Conservation (phyloP, 2,797 vertebrate genomes). For the Corythornis leucogaster region DNA sequence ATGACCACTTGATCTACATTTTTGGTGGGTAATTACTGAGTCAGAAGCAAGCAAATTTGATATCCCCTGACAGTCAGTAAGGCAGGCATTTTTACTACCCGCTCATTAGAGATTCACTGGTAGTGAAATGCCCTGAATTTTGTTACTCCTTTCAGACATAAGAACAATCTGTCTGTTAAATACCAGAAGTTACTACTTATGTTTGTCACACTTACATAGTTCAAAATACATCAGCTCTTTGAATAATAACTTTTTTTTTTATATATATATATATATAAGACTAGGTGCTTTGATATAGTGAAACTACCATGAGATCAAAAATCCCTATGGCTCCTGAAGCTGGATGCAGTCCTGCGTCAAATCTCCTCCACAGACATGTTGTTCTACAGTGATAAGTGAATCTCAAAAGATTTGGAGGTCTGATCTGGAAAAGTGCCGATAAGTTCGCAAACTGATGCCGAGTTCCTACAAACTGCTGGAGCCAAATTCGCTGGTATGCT, state of each 20-base stretch:
- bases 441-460: background rate
- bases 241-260: constrained; percentile 9
- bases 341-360: background rate
- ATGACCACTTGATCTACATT: constrained; percentile 83
- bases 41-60: constrained; percentile 79
- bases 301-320: background rate
- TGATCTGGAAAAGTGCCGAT: background rate
- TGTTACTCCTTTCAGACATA: constrained; percentile 68
- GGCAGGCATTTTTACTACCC: constrained; percentile 76
- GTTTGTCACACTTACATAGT: constrained; percentile 28
- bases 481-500: constrained; percentile 18
- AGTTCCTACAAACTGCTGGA: background rate
- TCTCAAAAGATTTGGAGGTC: constrained; percentile 4
- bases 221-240: background rate
- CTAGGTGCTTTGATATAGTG: background rate
- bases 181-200: constrained; percentile 56
- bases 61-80: constrained; percentile 79
- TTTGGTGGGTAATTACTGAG: constrained; percentile 83
- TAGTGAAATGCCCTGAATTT: constrained; percentile 76
- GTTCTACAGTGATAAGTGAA: background rate
- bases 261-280: background rate
- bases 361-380: background rate
- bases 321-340: background rate
- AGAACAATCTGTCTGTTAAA: constrained; percentile 69
- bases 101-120: constrained; percentile 76